Base-by-base conservation (phyloP, 2,888 invertebrate genomes). In the Zygaena filipendulae region DNA sequence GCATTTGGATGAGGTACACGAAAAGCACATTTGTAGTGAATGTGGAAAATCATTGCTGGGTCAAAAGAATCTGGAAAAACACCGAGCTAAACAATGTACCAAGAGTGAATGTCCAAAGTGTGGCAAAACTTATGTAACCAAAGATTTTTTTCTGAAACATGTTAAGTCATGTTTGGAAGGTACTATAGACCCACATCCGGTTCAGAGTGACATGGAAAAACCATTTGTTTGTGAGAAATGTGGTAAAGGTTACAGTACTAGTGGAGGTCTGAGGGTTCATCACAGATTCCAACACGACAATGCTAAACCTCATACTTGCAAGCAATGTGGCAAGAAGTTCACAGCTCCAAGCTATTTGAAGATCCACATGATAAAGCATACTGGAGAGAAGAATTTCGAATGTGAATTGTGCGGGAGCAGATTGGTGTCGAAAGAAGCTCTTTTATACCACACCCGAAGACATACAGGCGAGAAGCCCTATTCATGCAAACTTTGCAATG, bases 81-180 rank as follows among this genome's bases (percentile, higher is more conserved):
- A n/a, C n/a, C n/a, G n/a, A n/a, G n/a, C n/a, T n/a, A n/a, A n/a
- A n/a, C n/a, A n/a, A n/a, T n/a, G n/a, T n/a, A n/a, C n/a, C n/a
- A n/a, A n/a, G n/a, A n/a, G n/a, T n/a, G n/a, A n/a, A n/a, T 77
- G 77, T 32, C 63, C 74, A 0, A 75, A 77, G 42, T 77, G 77
- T 49, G 61, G 63, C 0, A 77, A 74, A 41, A 43, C 36, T 4
- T 77, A 75, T 29, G 42, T 56, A 7, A 75, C 75, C 4, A 66
- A 53, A 41, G 68, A 63, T 13, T 75, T 60, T 38, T 77, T 48
- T 36, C 31, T 43, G 3, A 69, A 58, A 42, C 77, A 77, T 53
- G 64, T 68, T 0, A 56, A 63, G 26, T 43, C 74, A 22, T 77
- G 77, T 31, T 37, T 67, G 1, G 53, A 62, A 14, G 56, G 66